Base-by-base conservation (phyloP, 2,888 invertebrate species). In the Seira musarum region DNA sequence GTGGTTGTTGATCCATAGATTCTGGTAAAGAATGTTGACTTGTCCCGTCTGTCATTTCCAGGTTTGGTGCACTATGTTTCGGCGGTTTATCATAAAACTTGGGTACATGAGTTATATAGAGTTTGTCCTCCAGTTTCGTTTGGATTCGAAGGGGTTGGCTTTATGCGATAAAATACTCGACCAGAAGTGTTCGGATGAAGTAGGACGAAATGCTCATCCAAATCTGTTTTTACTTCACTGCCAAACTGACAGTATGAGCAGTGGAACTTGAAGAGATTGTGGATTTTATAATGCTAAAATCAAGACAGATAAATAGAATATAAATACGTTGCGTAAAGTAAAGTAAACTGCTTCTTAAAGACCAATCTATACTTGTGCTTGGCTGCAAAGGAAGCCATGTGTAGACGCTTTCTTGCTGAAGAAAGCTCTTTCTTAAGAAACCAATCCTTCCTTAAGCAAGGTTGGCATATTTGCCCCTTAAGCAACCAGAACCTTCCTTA, bases 191-290 rank as follows among this genome's bases (percentile, higher is more conserved):
- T 85, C 10, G 87, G 85, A 67, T 87, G 87, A n/a, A 86, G 81
- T 46, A 81, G 25, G 19, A 65, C 68, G 35, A 80, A 82, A 69
- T 92, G 92, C 10, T 87, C 87, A 49, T 90, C 88, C 80, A 92
- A 88, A 2, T 89, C 89, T 1, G 87, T 87, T 1, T 88, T 83
- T 1, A 87, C 87, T 15, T 89, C 87, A 1, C 89, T 87, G 1
- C 90, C 91, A 83, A 87, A 88, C 0, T 87, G 64, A 84, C 92
- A 92, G 85, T 90, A 91, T 1, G 90, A 87, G 82, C 92, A 92
- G 81, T 91, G 90, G 78, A 89, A 91, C 22, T 88, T 88, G 69
- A 88, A 88, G 65, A 90, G 88, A 1, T 88, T 88, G 73, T 91
- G 91, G 3, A 81, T 64, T 21, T 88, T 88, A 83, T 90, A 90